Evolutionary conservation across 2,113 vertebrate genomes (phyloP).

Genomic region (Forbesichthys agassizii): DNA sequence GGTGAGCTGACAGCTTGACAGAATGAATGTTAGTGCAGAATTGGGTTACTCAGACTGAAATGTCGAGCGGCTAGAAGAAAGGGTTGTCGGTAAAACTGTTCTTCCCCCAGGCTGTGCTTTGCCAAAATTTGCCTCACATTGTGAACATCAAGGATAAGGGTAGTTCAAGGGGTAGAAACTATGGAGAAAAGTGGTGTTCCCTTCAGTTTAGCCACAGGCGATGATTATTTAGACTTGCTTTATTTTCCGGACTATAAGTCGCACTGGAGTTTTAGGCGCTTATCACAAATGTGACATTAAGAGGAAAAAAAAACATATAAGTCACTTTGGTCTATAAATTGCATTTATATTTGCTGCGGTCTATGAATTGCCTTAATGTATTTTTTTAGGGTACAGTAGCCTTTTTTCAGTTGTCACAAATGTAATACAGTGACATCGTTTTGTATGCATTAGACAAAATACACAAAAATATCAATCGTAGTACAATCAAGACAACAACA

Average conservation of each 20-base stretch:
- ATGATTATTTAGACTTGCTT: slow-evolving; percentile 48
- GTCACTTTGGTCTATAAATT: too few relatives aligned
- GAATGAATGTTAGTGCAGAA: slow-evolving; percentile 49
- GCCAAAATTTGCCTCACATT: slow-evolving; percentile 40
- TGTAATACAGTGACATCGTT: too few relatives aligned
- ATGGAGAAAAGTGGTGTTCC: slow-evolving; percentile 33
- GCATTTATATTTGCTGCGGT: too few relatives aligned
- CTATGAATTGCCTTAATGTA: too few relatives aligned
- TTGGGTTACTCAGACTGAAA: slow-evolving; percentile 31
- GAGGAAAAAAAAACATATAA: too few relatives aligned
- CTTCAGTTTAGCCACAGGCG: slow-evolving; percentile 40
- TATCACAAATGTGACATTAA: too few relatives aligned
- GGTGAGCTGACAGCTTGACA: slow-evolving; percentile 48
- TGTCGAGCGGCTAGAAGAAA: slow-evolving; percentile 38
- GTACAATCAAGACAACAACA: too few relatives aligned
- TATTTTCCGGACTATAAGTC: not conserved
- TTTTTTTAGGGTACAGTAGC: too few relatives aligned
- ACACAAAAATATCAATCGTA: too few relatives aligned
- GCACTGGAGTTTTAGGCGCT: too few relatives aligned
- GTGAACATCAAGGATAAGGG: slow-evolving; percentile 43
- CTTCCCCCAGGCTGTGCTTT: slow-evolving; percentile 31
- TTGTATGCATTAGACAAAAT: too few relatives aligned
- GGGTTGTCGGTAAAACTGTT: slow-evolving; percentile 43
- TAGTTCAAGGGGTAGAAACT: slow-evolving; percentile 24
- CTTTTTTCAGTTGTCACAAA: too few relatives aligned